A percentile compares a stretch with the other conserved stretches of the same genome.
phyloP scores from a whole-genome alignment of 92 coral and sea anemone species.

The Phenganax subtilis region DNA sequence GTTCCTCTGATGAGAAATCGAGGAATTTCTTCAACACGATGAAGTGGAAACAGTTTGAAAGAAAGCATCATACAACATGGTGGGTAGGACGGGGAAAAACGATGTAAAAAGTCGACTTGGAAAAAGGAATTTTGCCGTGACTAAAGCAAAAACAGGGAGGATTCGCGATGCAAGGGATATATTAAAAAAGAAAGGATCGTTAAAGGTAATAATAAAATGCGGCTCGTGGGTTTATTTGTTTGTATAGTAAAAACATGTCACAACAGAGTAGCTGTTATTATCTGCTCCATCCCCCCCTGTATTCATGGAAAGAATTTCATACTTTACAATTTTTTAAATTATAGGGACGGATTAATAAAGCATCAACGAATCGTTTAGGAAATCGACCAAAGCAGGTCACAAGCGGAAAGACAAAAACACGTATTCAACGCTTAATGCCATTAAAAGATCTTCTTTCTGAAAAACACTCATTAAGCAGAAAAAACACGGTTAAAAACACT shows the following conservation, averaged over 20 bases:
- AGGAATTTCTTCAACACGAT: no score
- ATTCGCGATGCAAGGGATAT: conserved; percentile 34
- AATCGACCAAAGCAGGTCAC: background rate
- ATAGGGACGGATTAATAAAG: conserved; percentile 6
- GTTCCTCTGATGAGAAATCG: no score
- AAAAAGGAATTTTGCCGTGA: background rate
- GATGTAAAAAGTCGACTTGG: conserved; percentile 34
- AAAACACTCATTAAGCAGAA: background rate
- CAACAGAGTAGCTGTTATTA: no score
- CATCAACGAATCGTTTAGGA: background rate
- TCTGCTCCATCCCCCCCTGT: background rate
- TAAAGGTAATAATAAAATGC: conserved; percentile 22
- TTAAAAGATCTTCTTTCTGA: background rate
- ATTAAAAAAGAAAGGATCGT: conserved; percentile 6
- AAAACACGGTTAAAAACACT: background rate
- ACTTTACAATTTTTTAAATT: background rate
- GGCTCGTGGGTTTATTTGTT: no score
- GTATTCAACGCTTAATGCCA: conserved; percentile 29
- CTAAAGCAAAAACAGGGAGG: conserved; percentile 19
- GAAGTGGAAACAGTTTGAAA: background rate
- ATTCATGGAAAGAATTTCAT: background rate
- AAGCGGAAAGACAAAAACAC: background rate
- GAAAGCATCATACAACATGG: conserved; percentile 17
- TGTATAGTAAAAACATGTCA: no score
- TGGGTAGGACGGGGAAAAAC: conserved; percentile 7